Conservation (phyloP, 2,888 invertebrate species). For the Pseudoips prasinana region DNA sequence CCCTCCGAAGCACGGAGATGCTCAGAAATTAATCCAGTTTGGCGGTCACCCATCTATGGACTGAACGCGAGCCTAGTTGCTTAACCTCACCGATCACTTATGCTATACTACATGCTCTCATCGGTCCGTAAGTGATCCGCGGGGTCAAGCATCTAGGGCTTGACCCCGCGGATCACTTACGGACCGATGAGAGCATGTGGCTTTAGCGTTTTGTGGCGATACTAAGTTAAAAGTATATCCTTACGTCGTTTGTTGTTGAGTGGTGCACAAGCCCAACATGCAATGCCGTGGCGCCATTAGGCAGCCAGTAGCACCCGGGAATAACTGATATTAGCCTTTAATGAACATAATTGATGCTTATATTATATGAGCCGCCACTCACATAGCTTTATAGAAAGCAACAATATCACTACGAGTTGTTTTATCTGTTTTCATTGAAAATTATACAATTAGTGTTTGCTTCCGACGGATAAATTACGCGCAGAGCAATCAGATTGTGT, state of each 20-base stretch:
- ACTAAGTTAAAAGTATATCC: too few species aligned
- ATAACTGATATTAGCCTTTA: slow-evolving; percentile 31
- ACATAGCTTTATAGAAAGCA: slow-evolving; percentile 31
- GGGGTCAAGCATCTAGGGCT: too few species aligned
- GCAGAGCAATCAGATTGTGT: slow-evolving; percentile 20
- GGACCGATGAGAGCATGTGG: too few species aligned
- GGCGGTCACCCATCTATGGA: too few species aligned
- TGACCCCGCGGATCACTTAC: too few species aligned
- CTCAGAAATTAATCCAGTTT: too few species aligned
- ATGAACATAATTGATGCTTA: slow-evolving; percentile 31
- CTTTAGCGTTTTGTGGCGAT: too few species aligned
- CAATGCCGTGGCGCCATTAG: slow-evolving; percentile 23
- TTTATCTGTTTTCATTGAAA: slow-evolving; percentile 21
- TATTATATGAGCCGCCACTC: slow-evolving; percentile 17
- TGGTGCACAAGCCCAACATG: slow-evolving; percentile 2
- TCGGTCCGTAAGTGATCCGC: too few species aligned
- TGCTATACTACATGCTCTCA: too few species aligned
- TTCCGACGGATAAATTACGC: slow-evolving; percentile 25
- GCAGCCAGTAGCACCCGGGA: slow-evolving; percentile 22
- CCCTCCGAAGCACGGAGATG: too few species aligned
- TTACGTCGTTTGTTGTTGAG: background rate
- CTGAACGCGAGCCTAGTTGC: too few species aligned
- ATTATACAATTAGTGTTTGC: slow-evolving; percentile 26
- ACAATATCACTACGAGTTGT: slow-evolving; percentile 6
- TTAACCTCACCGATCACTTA: too few species aligned